These are phyloP conservation scores for Sebastes ruberrimus DNA, from an alignment of 2,797 vertebrate species.

Conservation along the genomic window DNA sequence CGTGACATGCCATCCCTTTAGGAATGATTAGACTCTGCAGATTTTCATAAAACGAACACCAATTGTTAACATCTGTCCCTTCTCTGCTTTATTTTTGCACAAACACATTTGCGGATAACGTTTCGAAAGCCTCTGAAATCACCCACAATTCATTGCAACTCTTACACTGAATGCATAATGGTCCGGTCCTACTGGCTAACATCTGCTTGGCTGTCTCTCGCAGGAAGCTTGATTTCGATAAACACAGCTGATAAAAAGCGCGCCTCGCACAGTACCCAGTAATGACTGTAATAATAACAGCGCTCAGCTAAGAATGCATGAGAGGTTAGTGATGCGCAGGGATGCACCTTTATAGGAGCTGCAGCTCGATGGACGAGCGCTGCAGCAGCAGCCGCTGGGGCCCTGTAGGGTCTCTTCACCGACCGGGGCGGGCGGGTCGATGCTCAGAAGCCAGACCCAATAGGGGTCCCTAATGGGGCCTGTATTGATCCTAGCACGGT, in stretches of 20 bases:
- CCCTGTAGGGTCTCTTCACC: constrained; percentile 47
- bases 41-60: constrained; percentile 46
- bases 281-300: constrained; percentile 52
- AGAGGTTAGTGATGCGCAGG: constrained; percentile 9
- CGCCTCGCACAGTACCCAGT: constrained; percentile 23
- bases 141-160: constrained; percentile 39
- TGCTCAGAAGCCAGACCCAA: constrained; percentile 63
- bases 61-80: constrained; percentile 56
- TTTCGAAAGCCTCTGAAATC: constrained; percentile 45
- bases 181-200: constrained; percentile 42
- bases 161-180: constrained; percentile 38
- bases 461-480: constrained; percentile 76
- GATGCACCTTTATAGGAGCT: constrained; percentile 33
- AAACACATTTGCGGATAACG: constrained; percentile 39
- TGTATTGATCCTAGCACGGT: constrained; percentile 72
- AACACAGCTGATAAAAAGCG: constrained; percentile 61
- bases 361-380: constrained; percentile 26
- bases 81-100: constrained; percentile 35
- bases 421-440: constrained; percentile 56
- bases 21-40: constrained; percentile 41
- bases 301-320: constrained; percentile 32
- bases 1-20: constrained; percentile 33
- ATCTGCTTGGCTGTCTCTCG: constrained; percentile 64
- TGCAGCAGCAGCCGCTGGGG: background rate
- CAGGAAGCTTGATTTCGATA: constrained; percentile 56